These are phyloP conservation scores for Saturnia japonica DNA, from an alignment of 2,888 invertebrate species.

Conservation along the genomic window DNA sequence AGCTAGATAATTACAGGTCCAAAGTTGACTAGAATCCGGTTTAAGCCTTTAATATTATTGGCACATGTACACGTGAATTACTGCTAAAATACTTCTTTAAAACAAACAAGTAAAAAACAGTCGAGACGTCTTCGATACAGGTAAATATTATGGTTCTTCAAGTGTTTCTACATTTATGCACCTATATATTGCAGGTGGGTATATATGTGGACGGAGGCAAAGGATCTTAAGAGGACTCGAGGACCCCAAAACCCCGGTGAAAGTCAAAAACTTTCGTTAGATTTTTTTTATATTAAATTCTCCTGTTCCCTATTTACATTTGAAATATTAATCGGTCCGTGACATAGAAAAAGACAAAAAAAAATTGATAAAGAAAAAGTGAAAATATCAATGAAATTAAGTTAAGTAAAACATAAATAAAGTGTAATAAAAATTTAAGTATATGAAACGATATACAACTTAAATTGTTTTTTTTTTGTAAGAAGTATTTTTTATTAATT, in stretches of 20 bases:
- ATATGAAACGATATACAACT: neutral
- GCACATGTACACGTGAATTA: constrained; percentile 1
- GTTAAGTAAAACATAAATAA: too few relatives aligned
- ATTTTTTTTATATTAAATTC: too few relatives aligned
- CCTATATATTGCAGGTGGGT: neutral
- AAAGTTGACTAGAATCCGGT: neutral
- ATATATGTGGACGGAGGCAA: neutral
- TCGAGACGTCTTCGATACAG: constrained; percentile 3
- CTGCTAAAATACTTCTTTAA: neutral
- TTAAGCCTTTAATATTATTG: neutral
- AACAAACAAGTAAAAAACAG: neutral
- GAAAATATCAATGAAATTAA: too few relatives aligned
- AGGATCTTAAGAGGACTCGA: neutral
- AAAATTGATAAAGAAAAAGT: too few relatives aligned
- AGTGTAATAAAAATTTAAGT: neutral
- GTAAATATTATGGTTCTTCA: constrained; percentile 10
- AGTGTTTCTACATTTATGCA: too few relatives aligned
- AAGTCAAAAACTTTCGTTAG: neutral
- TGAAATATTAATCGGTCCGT: too few relatives aligned
- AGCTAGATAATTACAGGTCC: neutral
- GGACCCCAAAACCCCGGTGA: neutral
- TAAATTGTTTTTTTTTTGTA: too few relatives aligned
- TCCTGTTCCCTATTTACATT: too few relatives aligned
- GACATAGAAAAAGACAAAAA: too few relatives aligned
- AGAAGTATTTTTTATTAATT: too few relatives aligned